These are phyloP conservation scores for Trichomalopsis sarcophagae DNA, from an alignment of 1,140 invertebrate species.

Conservation along the genomic window DNA sequence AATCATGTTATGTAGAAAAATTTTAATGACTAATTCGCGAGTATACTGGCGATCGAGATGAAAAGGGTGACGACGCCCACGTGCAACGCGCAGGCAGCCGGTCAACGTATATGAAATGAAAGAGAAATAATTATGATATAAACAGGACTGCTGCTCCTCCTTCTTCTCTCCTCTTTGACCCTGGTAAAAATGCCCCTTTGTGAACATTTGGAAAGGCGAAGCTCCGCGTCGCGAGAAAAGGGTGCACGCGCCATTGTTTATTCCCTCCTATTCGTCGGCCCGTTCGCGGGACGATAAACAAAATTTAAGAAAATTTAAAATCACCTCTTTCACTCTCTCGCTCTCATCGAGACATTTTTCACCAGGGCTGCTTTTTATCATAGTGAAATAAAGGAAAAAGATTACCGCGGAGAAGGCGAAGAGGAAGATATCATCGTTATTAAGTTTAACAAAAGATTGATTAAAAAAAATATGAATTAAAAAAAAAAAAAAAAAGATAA, in stretches of 20 bases:
- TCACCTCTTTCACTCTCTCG: slow-evolving; percentile 36
- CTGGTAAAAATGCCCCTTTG: slow-evolving; percentile 34
- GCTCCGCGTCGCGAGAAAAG: too few species aligned
- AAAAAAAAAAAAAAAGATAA: slow-evolving; percentile 35
- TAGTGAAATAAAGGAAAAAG: slow-evolving; percentile 17
- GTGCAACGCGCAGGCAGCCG: background rate
- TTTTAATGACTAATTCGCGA: slow-evolving; percentile 56
- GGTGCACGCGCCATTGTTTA: slow-evolving; percentile 46
- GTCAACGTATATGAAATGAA: background rate
- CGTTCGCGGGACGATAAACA: slow-evolving; percentile 6
- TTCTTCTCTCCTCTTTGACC: slow-evolving; percentile 3
- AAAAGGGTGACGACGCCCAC: background rate
- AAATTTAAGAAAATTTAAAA: slow-evolving; percentile 11
- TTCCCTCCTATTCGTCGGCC: slow-evolving; percentile 45
- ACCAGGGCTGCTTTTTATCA: slow-evolving; percentile 50
- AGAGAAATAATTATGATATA: background rate
- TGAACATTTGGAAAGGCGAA: background rate
- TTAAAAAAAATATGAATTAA: slow-evolving; percentile 35
- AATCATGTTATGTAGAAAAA: slow-evolving; percentile 55
- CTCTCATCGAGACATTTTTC: slow-evolving; percentile 42
- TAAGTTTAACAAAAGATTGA: slow-evolving; percentile 46
- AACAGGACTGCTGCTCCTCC: background rate
- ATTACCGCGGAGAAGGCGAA: slow-evolving; percentile 35
- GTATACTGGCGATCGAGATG: slow-evolving; percentile 59
- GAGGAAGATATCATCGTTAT: slow-evolving; percentile 49